These are phyloP conservation scores for Coturnix japonica DNA, from an alignment of 2,113 vertebrate genomes.

Conservation along the genomic window DNA sequence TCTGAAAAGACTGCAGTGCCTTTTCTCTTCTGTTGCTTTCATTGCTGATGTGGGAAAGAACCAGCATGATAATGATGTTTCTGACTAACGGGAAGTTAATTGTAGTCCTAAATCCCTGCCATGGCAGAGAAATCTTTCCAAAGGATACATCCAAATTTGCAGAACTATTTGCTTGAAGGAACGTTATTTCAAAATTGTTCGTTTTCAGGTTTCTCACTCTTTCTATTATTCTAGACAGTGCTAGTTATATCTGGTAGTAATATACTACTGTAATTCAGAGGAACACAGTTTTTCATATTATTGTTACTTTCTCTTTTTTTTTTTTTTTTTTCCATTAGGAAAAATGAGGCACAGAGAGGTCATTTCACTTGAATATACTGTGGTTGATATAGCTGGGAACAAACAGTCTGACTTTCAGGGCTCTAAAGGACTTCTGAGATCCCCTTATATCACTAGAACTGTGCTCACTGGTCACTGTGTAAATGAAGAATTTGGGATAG, in stretches of 20 bases:
- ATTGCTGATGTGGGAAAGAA: conserved; percentile 8
- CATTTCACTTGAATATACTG: not conserved
- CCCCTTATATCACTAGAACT: not conserved
- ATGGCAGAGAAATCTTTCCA: not conserved
- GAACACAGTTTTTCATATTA: not conserved
- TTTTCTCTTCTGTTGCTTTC: conserved; percentile 19
- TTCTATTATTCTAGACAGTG: not conserved
- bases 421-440: not conserved
- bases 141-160: not conserved
- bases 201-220: not conserved
- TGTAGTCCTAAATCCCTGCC: conserved; percentile 22
- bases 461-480: not conserved
- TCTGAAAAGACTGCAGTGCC: not conserved
- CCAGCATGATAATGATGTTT: conserved; percentile 13
- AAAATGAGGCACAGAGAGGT: not conserved
- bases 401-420: not conserved
- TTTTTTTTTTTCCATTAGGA: not conserved
- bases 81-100: conserved; percentile 27
- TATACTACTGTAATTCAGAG: not conserved
- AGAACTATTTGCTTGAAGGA: not conserved
- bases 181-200: conserved; percentile 11
- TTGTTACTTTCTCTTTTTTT: not conserved
- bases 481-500: not conserved
- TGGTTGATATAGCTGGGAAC: not conserved
- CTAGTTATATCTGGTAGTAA: not conserved